These are phyloP conservation scores for Synanthedon tipuliformis DNA, from an alignment of 2,888 invertebrate genomes.

Conservation along the genomic window DNA sequence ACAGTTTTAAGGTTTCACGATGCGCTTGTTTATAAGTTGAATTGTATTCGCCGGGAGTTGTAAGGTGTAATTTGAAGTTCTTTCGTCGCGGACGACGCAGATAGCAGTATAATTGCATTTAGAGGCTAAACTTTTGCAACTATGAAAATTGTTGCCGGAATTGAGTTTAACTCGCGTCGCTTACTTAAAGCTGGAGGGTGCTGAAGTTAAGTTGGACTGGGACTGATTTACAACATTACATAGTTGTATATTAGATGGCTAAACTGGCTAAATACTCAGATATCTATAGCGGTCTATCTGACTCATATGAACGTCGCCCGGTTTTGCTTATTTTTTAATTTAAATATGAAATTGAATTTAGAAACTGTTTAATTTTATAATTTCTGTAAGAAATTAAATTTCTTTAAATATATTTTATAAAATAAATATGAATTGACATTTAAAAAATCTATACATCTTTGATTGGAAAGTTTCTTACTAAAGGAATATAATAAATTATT, in stretches of 20 bases:
- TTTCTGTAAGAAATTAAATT: no score
- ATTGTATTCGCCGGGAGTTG: conserved; percentile 25
- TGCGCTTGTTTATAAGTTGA: conserved; percentile 27
- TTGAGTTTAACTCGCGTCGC: conserved; percentile 35
- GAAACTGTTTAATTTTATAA: no score
- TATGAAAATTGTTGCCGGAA: conserved; percentile 52
- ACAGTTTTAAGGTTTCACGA: conserved; percentile 27
- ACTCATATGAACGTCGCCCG: no score
- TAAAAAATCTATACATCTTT: no score
- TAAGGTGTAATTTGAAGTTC: conserved; percentile 34
- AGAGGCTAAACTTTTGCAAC: conserved; percentile 44
- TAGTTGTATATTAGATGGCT: background rate
- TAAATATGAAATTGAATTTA: no score
- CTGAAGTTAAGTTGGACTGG: background rate
- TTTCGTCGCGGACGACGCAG: conserved; percentile 17
- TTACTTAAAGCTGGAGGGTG: conserved; percentile 9
- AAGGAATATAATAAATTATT: no score
- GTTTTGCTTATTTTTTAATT: no score
- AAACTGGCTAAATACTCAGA: no score
- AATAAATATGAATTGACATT: no score
- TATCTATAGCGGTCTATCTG: no score
- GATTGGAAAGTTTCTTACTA: no score
- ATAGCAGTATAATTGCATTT: conserved; percentile 35
- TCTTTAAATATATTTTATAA: no score
- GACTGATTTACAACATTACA: background rate